Evolutionary conservation across 2,888 invertebrate species (phyloP), one percentile per base, ranked within the genome.

Genomic region (Venusia cambrica): DNA sequence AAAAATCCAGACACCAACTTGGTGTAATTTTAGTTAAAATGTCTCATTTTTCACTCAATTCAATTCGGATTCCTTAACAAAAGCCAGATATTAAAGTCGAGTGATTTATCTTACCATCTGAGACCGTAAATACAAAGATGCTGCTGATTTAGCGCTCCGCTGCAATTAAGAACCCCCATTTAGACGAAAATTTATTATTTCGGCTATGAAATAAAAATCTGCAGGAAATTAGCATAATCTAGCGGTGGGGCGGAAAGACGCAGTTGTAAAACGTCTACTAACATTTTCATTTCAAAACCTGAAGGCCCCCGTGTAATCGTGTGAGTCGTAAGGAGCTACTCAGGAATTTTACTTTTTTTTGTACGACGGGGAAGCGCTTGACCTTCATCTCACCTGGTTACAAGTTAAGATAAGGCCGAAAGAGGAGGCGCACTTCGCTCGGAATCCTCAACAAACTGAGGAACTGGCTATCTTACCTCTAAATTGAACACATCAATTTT

Each of bases 161-260:
- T 28, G 43, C 48, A 49, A 49, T 49, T 46, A 46, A 33, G 37
- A 29, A 34, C 33, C 29, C 20, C 38, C 37, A 36, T 37, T 44
- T 27, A 28, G 37, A 19, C 13, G 37, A 32, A 38, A 44, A 48
- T 48, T 48, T 45, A 48, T 42, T 45, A 48, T 42, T 45, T 33
- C 25, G 20, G 30, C 36, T 42, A 40, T 40, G 35, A 39, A 39
- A 45, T 30, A 28, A 34, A 39, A 40, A 46, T 26, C 22, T n/a
- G 36, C 26, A 4, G 25, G 12, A 34, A 36, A 38, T 45, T 40
- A 22, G 40, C 34, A 29, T n/a, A n/a, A n/a, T n/a, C n/a, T n/a
- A n/a, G n/a, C n/a, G n/a, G n/a, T n/a, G n/a, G 40, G 20, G 45
- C 29, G 37, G 15, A 18, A 26, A 38, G 38, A 45, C 19, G 27